Conservation (phyloP, 2,113 vertebrate species). For the Pseudorhombus dupliciocellatus region DNA sequence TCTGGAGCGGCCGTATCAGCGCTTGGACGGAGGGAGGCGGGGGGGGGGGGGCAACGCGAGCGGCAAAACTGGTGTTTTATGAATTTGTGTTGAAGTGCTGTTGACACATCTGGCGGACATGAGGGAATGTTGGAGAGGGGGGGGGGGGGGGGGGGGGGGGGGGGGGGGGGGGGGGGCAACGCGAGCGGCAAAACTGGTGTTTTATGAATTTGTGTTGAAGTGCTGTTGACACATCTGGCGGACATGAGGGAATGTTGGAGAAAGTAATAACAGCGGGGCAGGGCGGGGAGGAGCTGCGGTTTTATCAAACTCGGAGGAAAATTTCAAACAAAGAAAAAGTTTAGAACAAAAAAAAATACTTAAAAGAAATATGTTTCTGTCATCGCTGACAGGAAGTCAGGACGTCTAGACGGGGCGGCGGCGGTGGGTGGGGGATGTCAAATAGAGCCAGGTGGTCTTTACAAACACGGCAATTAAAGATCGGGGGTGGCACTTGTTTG, state of each 20-base stretch:
- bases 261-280: background rate
- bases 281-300: background rate
- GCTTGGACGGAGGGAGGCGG: too few species aligned
- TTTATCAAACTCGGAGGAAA: background rate
- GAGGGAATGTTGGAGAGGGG: background rate
- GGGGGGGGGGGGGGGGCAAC: background rate
- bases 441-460: slow-evolving; percentile 57
- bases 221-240: background rate
- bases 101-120: background rate
- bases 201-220: background rate
- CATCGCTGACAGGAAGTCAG: background rate
- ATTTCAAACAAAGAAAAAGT: background rate
- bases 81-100: background rate
- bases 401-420: slow-evolving; percentile 31
- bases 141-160: too few species aligned
- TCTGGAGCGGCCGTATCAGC: background rate
- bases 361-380: background rate
- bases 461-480: slow-evolving; percentile 63
- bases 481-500: slow-evolving; percentile 63
- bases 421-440: background rate
- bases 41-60: background rate
- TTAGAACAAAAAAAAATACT: background rate
- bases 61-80: background rate
- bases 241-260: background rate
- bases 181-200: background rate